Evolutionary conservation across 2,888 invertebrate genomes (phyloP), one percentile per base, ranked within the genome.

Genomic region (Monochamus alternatus): DNA sequence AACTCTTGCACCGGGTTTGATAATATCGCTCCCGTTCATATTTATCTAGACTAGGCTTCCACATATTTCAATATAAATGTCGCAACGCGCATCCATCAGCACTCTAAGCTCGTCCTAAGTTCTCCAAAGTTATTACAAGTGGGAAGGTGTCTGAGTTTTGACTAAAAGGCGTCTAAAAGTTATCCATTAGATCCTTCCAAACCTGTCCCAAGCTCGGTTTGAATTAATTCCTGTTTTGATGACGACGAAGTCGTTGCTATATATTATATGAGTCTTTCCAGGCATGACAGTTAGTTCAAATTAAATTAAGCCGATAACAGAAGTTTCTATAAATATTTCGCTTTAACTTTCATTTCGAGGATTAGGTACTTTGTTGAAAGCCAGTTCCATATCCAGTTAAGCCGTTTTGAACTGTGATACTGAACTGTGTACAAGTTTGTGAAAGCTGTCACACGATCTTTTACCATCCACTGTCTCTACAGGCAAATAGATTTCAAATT

Each of bases 91-190:
- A 72, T 72, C 75, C 66, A 72, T 75, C 75, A 75, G 67, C 51
- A 60, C 59, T 73, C 30, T 75, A 70, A 75, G 71, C 60, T 51
- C 52, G 43, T 66, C 75, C 65, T 66, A 71, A 75, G 65, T 75
- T 71, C 64, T 52, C 70, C 71, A 32, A 64, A 74, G 67, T 52
- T 63, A 74, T 67, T 68, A 62, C 68, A 59, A 43, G 5, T 14
- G 55, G 55, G 47, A 38, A 43, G 63, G 63, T 30, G 63, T 43
- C 63, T 12, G 44, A 14, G 44, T 44, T 44, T 64, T 44, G 22
- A 64, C 44, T 64, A 44, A 64, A 64, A 64, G 63, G 44, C 44
- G 44, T 22, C 44, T 44, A 9, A 64, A 64, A 64, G 63, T 64
- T 64, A 64, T 55, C 22, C n/a, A 30, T 64, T 8, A 38, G 63